A percentile compares a stretch with the other conserved stretches of the same genome.
Conservation (phyloP, 2,888 invertebrate species). For the Apamea monoglypha region DNA sequence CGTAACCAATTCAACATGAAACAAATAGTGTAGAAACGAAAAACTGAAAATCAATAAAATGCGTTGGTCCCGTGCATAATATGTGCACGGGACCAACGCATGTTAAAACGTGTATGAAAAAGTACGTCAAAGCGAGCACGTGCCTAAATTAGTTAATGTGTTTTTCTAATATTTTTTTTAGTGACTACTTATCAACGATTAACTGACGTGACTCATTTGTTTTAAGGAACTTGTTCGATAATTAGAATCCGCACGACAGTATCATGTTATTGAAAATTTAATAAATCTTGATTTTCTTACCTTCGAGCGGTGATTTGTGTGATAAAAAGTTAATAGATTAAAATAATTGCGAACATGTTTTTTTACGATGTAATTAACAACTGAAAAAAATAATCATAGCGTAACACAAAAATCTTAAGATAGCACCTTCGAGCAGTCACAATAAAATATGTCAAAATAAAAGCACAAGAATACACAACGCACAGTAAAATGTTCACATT, state of each 20-base stretch:
- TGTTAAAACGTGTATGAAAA: background rate
- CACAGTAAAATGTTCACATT: background rate
- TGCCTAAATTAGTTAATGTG: background rate
- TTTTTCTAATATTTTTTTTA: conserved; percentile 9
- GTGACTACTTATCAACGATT: conserved; percentile 24
- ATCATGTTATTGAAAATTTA: conserved; percentile 14
- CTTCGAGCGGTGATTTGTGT: conserved; percentile 38
- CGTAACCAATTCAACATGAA: background rate
- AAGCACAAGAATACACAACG: background rate
- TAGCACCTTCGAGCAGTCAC: background rate
- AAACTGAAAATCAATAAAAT: background rate
- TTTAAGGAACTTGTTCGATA: conserved; percentile 3
- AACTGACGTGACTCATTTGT: conserved; percentile 15
- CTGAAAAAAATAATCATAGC: background rate
- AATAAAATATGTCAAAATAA: background rate
- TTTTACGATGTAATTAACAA: background rate
- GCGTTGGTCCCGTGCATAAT: background rate
- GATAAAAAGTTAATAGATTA: conserved; percentile 14
- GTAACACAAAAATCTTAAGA: background rate
- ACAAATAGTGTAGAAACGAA: background rate
- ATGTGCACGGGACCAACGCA: background rate
- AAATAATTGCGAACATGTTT: background rate
- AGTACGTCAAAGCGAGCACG: background rate
- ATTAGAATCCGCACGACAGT: conserved; percentile 23
- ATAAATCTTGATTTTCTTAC: conserved; percentile 22